phyloP scores from a whole-genome alignment of 2,888 invertebrate genomes.

The Meiosimyza platycephala region DNA sequence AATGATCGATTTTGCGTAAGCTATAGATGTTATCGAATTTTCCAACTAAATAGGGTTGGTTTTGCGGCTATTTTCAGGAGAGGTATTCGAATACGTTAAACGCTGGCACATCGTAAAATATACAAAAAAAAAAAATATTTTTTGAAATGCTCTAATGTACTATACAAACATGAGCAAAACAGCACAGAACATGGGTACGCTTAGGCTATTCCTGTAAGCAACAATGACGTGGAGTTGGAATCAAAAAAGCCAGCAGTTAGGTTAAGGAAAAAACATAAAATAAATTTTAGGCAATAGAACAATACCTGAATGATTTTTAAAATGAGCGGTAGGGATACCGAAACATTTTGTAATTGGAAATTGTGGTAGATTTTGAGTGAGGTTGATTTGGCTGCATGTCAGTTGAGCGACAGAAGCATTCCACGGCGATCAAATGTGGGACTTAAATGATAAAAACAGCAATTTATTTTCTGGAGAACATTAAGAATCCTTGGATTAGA shows the following conservation, averaged over 20 bases:
- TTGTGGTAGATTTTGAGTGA: not conserved
- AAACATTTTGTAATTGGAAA: slow-evolving; percentile 25
- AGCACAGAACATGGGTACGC: not conserved
- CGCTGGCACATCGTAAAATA: no score
- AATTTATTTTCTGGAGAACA: not conserved
- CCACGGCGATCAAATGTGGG: not conserved
- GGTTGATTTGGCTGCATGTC: not conserved
- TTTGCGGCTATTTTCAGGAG: no score
- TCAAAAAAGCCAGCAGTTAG: not conserved
- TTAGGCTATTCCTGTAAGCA: not conserved
- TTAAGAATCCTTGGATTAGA: no score
- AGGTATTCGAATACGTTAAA: no score
- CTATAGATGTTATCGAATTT: no score
- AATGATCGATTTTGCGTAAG: no score
- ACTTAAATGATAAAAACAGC: not conserved
- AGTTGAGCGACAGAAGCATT: not conserved
- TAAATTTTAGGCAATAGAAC: not conserved
- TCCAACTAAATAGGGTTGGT: no score
- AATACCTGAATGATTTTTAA: not conserved
- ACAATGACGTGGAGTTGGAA: not conserved
- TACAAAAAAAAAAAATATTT: no score
- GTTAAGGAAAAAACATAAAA: not conserved
- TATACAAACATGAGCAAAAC: no score
- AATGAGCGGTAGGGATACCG: not conserved
- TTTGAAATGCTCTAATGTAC: no score